These are phyloP conservation scores for Zonotrichia albicollis DNA, from an alignment of 2,797 vertebrate species.

Conservation along the genomic window DNA sequence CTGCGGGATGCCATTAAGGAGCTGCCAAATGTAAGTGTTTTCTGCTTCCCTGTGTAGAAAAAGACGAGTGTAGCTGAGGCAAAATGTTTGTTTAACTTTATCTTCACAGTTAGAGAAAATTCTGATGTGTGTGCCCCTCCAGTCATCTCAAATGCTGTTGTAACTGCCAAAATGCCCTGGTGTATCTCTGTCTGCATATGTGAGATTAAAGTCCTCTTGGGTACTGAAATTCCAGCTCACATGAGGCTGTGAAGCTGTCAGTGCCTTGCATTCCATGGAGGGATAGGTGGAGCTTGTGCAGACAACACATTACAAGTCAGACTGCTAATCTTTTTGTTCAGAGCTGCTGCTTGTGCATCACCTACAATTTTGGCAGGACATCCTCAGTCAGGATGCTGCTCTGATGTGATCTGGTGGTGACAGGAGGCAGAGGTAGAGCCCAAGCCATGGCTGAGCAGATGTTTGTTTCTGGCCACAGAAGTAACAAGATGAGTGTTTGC, in stretches of 20 bases:
- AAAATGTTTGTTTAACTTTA: not conserved
- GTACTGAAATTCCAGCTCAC: not conserved
- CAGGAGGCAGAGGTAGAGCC: not conserved
- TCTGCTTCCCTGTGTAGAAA: not conserved
- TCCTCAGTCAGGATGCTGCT: not conserved
- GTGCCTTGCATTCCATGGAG: not conserved
- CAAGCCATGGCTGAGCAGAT: fast-evolving
- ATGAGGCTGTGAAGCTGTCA: not conserved
- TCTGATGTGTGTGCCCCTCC: fast-evolving
- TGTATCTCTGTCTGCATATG: not conserved
- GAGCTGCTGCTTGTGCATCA: not conserved
- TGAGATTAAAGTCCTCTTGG: not conserved
- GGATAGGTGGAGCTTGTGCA: not conserved
- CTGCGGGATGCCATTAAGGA: not conserved
- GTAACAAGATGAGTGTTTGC: not conserved
- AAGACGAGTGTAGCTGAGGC: not conserved
- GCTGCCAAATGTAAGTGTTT: not conserved
- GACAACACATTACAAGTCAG: not conserved
- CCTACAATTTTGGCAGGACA: not conserved
- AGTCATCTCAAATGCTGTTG: not conserved
- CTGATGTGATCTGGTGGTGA: not conserved
- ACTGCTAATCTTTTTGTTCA: not conserved
- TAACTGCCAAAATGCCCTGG: not conserved
- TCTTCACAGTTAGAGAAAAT: not conserved
- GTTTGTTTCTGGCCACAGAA: not conserved